These are phyloP conservation scores for Agrochola lota DNA, from an alignment of 2,888 invertebrate species.

Conservation along the genomic window DNA sequence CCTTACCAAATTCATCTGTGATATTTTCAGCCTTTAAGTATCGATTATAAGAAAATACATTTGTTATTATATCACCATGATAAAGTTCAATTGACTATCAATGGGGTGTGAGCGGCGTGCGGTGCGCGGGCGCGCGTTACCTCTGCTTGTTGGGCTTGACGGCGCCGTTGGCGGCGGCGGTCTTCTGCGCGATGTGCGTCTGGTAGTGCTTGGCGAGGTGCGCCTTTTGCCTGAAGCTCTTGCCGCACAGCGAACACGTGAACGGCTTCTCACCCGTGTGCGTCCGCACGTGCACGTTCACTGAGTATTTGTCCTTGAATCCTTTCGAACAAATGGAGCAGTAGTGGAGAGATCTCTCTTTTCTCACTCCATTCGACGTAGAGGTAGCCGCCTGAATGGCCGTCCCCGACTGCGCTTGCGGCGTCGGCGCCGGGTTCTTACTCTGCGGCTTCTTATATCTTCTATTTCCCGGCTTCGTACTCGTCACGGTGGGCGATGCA, in stretches of 20 bases:
- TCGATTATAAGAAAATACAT: constrained; percentile 80
- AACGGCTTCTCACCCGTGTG: constrained; percentile 99
- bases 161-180: constrained; percentile 92
- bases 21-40: constrained; percentile 88
- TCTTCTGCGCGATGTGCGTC: constrained; percentile 97
- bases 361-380: constrained; percentile 93
- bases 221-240: constrained; percentile 97
- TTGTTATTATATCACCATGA: constrained; percentile 82
- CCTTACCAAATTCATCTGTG: constrained; percentile 89
- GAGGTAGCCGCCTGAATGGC: constrained; percentile 90
- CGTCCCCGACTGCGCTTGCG: constrained; percentile 81
- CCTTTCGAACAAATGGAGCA: constrained; percentile 98
- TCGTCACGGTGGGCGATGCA: constrained; percentile 91
- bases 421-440: constrained; percentile 87
- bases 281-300: constrained; percentile 99
- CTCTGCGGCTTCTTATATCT: constrained; percentile 93
- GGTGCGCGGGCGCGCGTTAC: constrained; percentile 76
- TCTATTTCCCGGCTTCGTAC: constrained; percentile 92
- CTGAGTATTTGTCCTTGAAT: constrained; percentile 98
- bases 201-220: constrained; percentile 98
- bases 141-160: constrained; percentile 89
- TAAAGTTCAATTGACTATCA: constrained; percentile 87
- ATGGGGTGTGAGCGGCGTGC: constrained; percentile 66
- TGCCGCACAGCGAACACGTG: constrained; percentile 97
- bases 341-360: constrained; percentile 97